Base-by-base conservation (phyloP, 2,888 invertebrate genomes). In the Nomada flava region DNA sequence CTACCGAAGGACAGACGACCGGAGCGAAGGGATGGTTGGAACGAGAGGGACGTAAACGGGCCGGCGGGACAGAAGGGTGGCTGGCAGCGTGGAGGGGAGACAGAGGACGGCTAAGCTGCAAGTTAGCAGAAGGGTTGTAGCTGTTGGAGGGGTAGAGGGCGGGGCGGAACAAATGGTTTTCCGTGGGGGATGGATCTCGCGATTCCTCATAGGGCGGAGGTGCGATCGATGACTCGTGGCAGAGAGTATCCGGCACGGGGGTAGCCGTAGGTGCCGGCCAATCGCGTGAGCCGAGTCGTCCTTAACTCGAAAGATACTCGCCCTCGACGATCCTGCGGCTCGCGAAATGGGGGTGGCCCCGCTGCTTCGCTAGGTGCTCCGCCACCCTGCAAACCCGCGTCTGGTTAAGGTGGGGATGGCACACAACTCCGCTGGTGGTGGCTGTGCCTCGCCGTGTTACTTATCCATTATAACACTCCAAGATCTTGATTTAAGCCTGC, bases 381-480 rank as follows among this genome's bases (percentile, higher is more conserved):
- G 36, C 73, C 63, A 47, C 36, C 52, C 64, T 47, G 47, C 72
- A 59, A 59, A 55, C 52, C 55, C 13, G 50, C 10, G 9, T n/a
- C 26, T 2, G 10, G 13, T 15, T 57, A 10, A 26, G 29, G 68
- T 79, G 87, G 86, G 87, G 86, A 79, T 86, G 87, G 85, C 85
- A 82, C 86, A 87, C 86, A 87, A 79, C 85, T 80, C 76, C 83
- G 85, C 82, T 73, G 84, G 60, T 86, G 84, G 90, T 90, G 89
- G 87, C 89, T 87, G 90, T 91, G 92, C 92, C 91, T 91, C 92
- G 89, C 92, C 92, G 93, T 93, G 93, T 93, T 93, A 93, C 93
- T 93, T 93, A 93, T 93, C 93, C 93, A 93, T 93, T 93, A 93
- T 93, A 93, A 93, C 93, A 93, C 93, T 93, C 93, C 93, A 93